A percentile compares a stretch with the other conserved stretches of the same genome.
Conservation (phyloP, 2,888 invertebrate genomes). For the Acanthococcus lagerstroemiae region DNA sequence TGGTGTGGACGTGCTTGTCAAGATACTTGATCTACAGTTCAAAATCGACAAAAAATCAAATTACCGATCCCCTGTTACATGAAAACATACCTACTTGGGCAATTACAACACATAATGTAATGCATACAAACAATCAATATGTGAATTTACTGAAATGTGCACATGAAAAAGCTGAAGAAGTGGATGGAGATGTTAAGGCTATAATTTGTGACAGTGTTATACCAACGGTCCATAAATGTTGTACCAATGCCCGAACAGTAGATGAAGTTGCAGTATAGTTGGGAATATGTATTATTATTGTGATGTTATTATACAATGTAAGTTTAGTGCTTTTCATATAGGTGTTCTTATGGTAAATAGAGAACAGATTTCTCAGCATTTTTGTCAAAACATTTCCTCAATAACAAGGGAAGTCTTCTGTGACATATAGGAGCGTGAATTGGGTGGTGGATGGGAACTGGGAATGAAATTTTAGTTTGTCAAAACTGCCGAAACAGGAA, state of each 20-base stretch:
- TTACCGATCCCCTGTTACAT: not conserved
- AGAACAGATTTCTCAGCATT: no score
- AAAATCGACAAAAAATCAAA: not conserved
- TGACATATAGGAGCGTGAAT: not conserved
- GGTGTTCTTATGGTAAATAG: no score
- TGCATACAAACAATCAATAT: constrained; percentile 31
- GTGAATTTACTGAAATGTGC: constrained; percentile 29
- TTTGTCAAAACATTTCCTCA: no score
- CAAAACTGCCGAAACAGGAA: no score
- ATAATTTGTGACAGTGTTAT: constrained; percentile 31
- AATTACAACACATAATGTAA: constrained; percentile 12
- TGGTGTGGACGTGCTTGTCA: not conserved
- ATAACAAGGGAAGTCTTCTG: not conserved
- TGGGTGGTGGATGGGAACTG: no score
- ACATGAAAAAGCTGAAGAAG: constrained; percentile 17
- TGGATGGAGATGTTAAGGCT: constrained; percentile 12
- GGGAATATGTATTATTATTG: constrained; percentile 35
- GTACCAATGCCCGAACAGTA: constrained; percentile 36
- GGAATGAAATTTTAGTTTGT: no score
- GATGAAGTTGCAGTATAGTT: constrained; percentile 38
- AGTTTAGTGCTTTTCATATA: no score
- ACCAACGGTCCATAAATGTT: constrained; percentile 37
- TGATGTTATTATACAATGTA: constrained; percentile 37
- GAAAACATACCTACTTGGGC: not conserved
- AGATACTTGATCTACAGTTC: no score